Evolutionary conservation across 1,140 invertebrate species (phyloP).

Genomic region (Drosophila pseudoananassae): DNA sequence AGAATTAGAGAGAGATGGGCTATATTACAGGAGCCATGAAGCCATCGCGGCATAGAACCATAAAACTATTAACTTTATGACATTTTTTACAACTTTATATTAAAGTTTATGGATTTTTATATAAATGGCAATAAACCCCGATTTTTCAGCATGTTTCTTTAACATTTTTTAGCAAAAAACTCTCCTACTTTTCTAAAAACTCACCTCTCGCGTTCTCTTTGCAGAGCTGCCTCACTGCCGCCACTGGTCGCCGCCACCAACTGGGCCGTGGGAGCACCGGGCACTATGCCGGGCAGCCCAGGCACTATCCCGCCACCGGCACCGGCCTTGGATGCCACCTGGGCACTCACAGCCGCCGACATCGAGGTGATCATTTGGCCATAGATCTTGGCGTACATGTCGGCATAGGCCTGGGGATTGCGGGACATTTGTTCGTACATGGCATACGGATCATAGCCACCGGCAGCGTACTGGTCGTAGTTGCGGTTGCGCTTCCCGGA

Average conservation of each 20-base stretch:
- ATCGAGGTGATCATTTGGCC: constrained; percentile 66
- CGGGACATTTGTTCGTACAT: constrained; percentile 90
- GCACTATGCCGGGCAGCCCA: constrained; percentile 1
- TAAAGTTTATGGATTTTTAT: too few relatives aligned
- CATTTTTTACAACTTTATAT: too few relatives aligned
- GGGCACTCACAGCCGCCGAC: constrained; percentile 45
- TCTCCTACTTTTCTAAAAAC: constrained; percentile 46
- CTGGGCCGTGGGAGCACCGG: constrained; percentile 54
- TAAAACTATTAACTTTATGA: neutral
- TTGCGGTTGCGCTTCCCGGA: constrained; percentile 78
- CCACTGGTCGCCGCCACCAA: constrained; percentile 6
- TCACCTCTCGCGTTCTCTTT: constrained; percentile 88
- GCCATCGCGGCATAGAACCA: too few relatives aligned
- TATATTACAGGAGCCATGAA: neutral
- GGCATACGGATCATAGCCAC: constrained; percentile 69
- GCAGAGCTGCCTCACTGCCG: constrained; percentile 49
- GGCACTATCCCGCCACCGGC: neutral
- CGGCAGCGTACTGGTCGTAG: constrained; percentile 84
- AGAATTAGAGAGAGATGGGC: neutral
- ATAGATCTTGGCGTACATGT: constrained; percentile 90
- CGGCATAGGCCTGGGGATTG: constrained; percentile 91
- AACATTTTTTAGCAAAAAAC: neutral
- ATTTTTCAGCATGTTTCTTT: neutral
- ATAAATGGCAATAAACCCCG: too few relatives aligned
- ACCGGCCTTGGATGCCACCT: constrained; percentile 24